These are phyloP conservation scores for Ostrea denselamellosa DNA, from an alignment of 1,140 invertebrate genomes.

Conservation along the genomic window DNA sequence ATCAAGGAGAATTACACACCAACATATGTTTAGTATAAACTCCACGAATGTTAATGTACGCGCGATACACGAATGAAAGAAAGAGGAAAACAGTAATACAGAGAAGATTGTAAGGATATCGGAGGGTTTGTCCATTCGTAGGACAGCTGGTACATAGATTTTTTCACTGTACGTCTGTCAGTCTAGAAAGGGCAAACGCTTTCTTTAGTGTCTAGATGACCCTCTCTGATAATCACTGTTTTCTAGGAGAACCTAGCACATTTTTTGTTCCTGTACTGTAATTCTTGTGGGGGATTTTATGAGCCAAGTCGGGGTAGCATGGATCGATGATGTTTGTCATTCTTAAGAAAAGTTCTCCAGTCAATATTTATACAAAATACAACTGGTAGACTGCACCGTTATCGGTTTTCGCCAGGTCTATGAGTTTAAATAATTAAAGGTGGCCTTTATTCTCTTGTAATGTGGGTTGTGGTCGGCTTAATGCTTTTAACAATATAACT, in stretches of 20 bases:
- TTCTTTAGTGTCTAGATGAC: slow-evolving; percentile 21
- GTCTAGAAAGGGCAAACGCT: not conserved
- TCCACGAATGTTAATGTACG: not conserved
- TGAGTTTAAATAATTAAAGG: slow-evolving; percentile 41
- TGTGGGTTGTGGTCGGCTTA: slow-evolving; percentile 9
- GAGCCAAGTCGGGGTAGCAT: not conserved
- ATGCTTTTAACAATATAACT: slow-evolving; percentile 22
- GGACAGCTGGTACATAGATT: slow-evolving; percentile 35
- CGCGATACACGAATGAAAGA: not conserved
- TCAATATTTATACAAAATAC: slow-evolving; percentile 37
- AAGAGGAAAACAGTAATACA: not conserved
- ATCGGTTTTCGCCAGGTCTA: slow-evolving; percentile 8
- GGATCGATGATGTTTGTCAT: slow-evolving; percentile 22
- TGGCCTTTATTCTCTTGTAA: slow-evolving; percentile 21
- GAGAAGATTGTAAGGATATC: not conserved
- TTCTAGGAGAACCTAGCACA: not conserved
- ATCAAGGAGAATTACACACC: not conserved
- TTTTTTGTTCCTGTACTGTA: not conserved
- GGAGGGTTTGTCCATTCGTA: not conserved
- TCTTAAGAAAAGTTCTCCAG: slow-evolving; percentile 28
- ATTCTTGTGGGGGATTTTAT: not conserved
- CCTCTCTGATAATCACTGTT: not conserved
- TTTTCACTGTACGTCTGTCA: not conserved
- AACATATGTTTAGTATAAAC: not conserved
- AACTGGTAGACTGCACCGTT: slow-evolving; percentile 31